Base-by-base conservation (phyloP, 2,113 vertebrate species). In the Sarotherodon lohbergeri region DNA sequence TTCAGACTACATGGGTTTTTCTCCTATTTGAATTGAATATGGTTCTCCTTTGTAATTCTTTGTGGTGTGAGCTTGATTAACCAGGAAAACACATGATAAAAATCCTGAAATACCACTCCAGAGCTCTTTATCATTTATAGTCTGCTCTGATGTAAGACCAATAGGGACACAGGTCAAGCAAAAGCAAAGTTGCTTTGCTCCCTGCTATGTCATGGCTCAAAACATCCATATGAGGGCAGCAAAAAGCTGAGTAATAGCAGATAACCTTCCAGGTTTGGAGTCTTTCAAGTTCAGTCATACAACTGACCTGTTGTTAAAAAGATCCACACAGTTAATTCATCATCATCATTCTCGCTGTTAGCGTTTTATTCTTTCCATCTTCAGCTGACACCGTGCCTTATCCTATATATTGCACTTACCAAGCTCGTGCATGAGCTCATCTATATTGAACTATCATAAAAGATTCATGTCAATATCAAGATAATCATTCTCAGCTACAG, bases 161-260 rank as follows among this genome's bases (percentile, higher is more conserved):
- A 86, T 29, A 12, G 27, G n/a, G 46, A 81, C 48, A 66, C 12
- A 43, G 43, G n/a, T 59, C 7, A 68, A 50, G 32, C 36, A 66
- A 41, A 63, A 29, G 5, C 2, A n/a, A 29, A 54, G 22, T 39
- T 4, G 34, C 9, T 24, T 32, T 34, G 12, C 29, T 43, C 11
- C 12, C 4, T 2, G 3, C 73, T 34, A 19, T 3, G 2, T 27
- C 16, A 8, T 12, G 39, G 4, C 79, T 17, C 24, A 34, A 76
- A 84, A 56, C 34, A 41, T 63, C 87, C 95, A 88, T 87, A 83
- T 4, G 94, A 85, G 86, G 93, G 93, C 93, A 93, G 89, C 82
- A 94, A 63, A 86, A 52, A 88, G 7, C 76, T 22, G 9, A 50
- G 54, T 5, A 39, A 11, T 3, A 19, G 12, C 24, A 73, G 13